Base-by-base conservation (phyloP, 2,113 vertebrate species). In the Danionella cerebrum region DNA sequence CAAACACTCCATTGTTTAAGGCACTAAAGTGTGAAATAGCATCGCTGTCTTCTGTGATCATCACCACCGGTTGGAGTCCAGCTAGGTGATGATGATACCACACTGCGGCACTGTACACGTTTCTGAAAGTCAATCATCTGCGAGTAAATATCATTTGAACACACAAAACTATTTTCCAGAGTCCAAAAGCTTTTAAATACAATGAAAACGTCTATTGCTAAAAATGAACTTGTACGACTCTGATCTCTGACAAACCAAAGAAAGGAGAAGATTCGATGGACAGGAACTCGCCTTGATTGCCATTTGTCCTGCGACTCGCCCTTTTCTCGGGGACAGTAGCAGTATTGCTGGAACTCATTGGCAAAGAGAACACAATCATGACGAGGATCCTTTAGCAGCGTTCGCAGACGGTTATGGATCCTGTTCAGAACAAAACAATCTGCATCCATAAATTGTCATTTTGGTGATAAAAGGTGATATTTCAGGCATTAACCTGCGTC, bases 71-170 rank as follows among this genome's bases (percentile, higher is more conserved):
- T 84, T 89, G 92, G 82, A 84, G 74, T n/a, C 90, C 87, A 55
- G 84, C 83, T 74, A 94, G 90, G 85, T 98, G 96, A 67, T 91
- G 85, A 24, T 92, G 88, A 78, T 97, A 99, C 96, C 96, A 99
- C 19, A 91, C 94, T 0, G 94, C 91, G 16, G 94, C 92, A 3
- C 84, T 82, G 78, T 98, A 98, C 76, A 99, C 93, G 75, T 91
- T 94, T 90, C 96, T 98, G 74, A n/a, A n/a, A n/a, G n/a, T n/a
- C n/a, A n/a, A n/a, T n/a, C n/a, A n/a, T n/a, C n/a, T n/a, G n/a
- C n/a, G n/a, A n/a, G n/a, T n/a, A n/a, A n/a, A n/a, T n/a, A n/a
- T n/a, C n/a, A n/a, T n/a, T n/a, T n/a, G 39, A 75, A 12, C 38
- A 64, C 18, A 64, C 1, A 10, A 38, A 6, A 51, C n/a, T 19